Conservation (phyloP, 2,888 invertebrate species). For the Pherbina coryleti region DNA sequence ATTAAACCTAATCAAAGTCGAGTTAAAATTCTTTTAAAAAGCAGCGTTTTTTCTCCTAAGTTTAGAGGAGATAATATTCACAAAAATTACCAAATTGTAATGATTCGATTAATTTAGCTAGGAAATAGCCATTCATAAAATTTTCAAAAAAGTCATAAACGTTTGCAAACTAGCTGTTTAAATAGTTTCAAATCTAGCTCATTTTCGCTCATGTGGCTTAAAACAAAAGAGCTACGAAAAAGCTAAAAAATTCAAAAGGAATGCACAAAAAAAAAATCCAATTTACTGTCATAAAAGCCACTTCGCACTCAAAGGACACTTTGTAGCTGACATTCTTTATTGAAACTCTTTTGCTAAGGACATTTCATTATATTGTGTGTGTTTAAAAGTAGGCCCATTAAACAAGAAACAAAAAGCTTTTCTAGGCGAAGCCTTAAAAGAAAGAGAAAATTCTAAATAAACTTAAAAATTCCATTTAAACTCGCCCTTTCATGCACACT, state of each 20-base stretch:
- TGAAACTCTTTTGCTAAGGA: not conserved
- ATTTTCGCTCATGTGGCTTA: too few relatives aligned
- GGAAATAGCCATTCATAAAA: too few relatives aligned
- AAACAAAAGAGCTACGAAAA: too few relatives aligned
- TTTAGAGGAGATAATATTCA: too few relatives aligned
- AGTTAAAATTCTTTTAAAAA: too few relatives aligned
- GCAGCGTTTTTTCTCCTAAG: too few relatives aligned
- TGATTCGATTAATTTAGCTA: too few relatives aligned
- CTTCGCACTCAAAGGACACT: not conserved
- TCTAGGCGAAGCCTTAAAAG: slow-evolving; percentile 8
- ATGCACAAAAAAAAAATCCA: slow-evolving; percentile 9
- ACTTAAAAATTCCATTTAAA: slow-evolving; percentile 42
- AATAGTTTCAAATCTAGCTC: too few relatives aligned
- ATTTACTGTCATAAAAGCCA: slow-evolving; percentile 13
- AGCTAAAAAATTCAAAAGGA: not conserved
- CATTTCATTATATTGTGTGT: slow-evolving; percentile 2
- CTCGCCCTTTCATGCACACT: slow-evolving; percentile 35
- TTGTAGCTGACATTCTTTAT: slow-evolving; percentile 7
- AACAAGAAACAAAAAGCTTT: not conserved
- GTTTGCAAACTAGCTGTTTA: too few relatives aligned
- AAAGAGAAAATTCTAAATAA: slow-evolving; percentile 14
- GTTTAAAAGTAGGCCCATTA: not conserved
- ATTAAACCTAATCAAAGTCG: too few relatives aligned
- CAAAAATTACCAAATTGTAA: too few relatives aligned
- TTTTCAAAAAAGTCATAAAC: too few relatives aligned